Evolutionary conservation across 2,113 vertebrate genomes (phyloP).

Genomic region (Solea solea): DNA sequence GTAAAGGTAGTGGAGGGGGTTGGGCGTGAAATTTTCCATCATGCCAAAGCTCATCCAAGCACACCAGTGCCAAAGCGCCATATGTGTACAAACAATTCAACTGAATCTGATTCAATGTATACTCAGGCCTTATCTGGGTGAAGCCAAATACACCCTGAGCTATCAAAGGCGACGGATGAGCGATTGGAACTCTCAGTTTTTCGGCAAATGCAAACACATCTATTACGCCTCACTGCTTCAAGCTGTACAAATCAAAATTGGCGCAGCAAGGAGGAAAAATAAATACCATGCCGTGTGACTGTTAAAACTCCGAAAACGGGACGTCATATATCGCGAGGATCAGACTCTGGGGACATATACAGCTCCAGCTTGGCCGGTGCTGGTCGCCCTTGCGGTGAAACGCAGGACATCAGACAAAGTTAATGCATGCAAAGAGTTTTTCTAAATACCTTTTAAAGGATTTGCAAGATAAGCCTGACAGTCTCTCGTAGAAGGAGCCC

Average conservation of each 20-base stretch:
- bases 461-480: conserved; percentile 77
- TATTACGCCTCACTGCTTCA: conserved; percentile 66
- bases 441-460: conserved; percentile 78
- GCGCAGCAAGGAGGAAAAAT: conserved; percentile 37
- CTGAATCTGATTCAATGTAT: conserved; percentile 72
- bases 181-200: conserved; percentile 68
- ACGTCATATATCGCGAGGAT: conserved; percentile 36
- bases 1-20: background rate
- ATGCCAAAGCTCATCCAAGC: conserved; percentile 64
- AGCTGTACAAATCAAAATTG: conserved; percentile 77
- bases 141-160: conserved; percentile 76
- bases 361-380: conserved; percentile 30
- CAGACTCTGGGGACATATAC: conserved; percentile 33
- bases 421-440: conserved; percentile 72
- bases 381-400: conserved; percentile 15
- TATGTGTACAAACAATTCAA: conserved; percentile 73
- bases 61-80: conserved; percentile 64
- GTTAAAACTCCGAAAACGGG: conserved; percentile 58
- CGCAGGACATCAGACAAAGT: conserved; percentile 53
- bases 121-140: conserved; percentile 71
- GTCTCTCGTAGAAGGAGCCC: conserved; percentile 52
- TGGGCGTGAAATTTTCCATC: conserved; percentile 51
- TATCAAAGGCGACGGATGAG: conserved; percentile 73
- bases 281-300: conserved; percentile 56
- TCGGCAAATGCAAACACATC: conserved; percentile 71